Evolutionary conservation across 2,113 vertebrate species (phyloP).

Genomic region (Chaetorhynchus papuensis): DNA sequence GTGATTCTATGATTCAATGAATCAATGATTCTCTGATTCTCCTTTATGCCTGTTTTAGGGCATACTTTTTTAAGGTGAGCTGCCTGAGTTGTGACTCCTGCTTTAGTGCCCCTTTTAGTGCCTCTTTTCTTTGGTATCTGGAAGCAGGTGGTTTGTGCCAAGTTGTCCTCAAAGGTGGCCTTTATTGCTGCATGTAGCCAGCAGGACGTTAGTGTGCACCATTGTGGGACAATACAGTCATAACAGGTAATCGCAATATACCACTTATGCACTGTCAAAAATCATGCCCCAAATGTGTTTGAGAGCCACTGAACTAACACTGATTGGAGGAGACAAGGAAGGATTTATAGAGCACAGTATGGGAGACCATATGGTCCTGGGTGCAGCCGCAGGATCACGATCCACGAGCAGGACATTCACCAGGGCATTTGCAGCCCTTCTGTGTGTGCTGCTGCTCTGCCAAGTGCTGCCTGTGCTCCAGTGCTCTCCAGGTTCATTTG

Average conservation of each 20-base stretch:
- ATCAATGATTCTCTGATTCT: neutral
- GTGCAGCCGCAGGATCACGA: too few species aligned
- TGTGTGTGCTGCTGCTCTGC: neutral
- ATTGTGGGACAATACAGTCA: neutral
- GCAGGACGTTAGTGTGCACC: neutral
- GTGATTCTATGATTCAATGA: neutral
- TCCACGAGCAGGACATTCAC: neutral
- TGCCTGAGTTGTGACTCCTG: neutral
- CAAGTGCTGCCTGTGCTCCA: neutral
- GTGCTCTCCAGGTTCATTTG: neutral
- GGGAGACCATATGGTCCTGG: neutral
- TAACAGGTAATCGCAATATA: neutral
- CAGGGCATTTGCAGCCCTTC: neutral
- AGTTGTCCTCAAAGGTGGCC: neutral
- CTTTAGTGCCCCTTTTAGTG: neutral
- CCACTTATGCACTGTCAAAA: neutral
- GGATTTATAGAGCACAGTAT: neutral
- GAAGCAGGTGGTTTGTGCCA: neutral
- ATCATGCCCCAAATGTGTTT: fast-evolving
- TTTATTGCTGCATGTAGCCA: neutral
- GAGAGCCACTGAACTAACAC: neutral
- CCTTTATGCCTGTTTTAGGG: neutral
- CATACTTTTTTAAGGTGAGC: neutral
- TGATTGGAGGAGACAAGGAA: neutral
- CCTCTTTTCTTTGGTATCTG: neutral